Evolutionary conservation across 2,113 vertebrate species (phyloP), one percentile per base, ranked within the genome.

Genomic region (Hirundichthys speculiger): DNA sequence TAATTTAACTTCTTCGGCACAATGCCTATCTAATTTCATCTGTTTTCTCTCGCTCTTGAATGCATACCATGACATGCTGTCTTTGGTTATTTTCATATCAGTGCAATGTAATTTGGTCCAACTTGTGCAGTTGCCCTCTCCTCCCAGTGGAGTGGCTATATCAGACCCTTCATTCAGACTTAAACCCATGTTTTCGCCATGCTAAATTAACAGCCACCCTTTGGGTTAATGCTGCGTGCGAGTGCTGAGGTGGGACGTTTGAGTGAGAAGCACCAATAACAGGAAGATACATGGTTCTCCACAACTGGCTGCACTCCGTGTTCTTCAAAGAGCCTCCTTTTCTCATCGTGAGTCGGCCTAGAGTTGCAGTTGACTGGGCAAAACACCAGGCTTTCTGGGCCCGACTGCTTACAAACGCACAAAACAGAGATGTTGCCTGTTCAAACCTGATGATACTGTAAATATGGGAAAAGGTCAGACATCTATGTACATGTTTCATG

Each of bases 181-280:
- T 48, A 57, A 80, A 73, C 38, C 64, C 52, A 12, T 88, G 87
- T 90, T 91, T 90, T 87, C 5, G 55, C 77, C 74, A 85, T 77
- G 85, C 77, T 87, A 88, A 81, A 88, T 88, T 85, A 83, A 57
- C 71, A 84, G 69, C 64, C 46, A 24, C 79, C 76, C 62, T 87
- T 80, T 87, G 84, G 84, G 80, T 88, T 79, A 81, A 51, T 48
- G 83, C 80, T 80, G 82, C 16, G 22, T 86, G 82, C 45, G 25
- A 86, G 64, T 67, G 54, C 53, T 63, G 74, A 65, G 77, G 69
- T 25, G 51, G 56, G 70, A 7, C 47, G 59, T 77, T 52, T 66
- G 66, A 82, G 49, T 64, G 80, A 67, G 68, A 78, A 61, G 73
- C 80, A 61, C 67, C 82, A 85, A 77, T 67, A 79, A 66, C 50